phyloP scores from a whole-genome alignment of 2,888 invertebrate genomes.

The Morinoia aosen region DNA sequence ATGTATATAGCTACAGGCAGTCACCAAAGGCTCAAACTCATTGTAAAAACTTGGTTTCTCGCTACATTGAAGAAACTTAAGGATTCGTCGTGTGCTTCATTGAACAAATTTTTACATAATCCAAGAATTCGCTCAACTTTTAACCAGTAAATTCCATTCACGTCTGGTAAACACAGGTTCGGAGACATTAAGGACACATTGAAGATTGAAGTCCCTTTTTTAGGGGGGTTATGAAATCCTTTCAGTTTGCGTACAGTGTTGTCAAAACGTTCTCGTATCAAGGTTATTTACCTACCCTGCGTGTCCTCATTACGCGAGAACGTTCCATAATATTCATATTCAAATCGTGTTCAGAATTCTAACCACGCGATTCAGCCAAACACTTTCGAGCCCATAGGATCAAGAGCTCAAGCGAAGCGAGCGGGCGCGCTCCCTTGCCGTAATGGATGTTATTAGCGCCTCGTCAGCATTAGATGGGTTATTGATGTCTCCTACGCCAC shows the following conservation, averaged over 20 bases:
- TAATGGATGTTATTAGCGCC: conserved; percentile 3
- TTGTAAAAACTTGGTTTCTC: not conserved
- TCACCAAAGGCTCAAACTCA: not conserved
- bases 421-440: not conserved
- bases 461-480: not conserved
- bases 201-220: not conserved
- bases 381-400: not conserved
- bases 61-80: not conserved
- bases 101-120: not conserved
- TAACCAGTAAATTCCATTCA: not conserved
- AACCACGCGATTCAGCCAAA: not conserved
- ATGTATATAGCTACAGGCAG: not conserved
- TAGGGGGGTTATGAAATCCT: not conserved
- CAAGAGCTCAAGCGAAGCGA: not conserved
- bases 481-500: not conserved
- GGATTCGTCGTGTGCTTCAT: not conserved
- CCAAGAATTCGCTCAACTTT: not conserved
- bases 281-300: not conserved
- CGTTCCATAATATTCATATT: not conserved
- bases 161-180: not conserved
- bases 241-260: not conserved
- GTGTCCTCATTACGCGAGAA: not conserved
- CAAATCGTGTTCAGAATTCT: not conserved
- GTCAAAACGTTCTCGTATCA: not conserved
- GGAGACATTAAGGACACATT: not conserved